Base-by-base conservation (phyloP, 2,113 vertebrate species). In the Xiphophorus couchianus region DNA sequence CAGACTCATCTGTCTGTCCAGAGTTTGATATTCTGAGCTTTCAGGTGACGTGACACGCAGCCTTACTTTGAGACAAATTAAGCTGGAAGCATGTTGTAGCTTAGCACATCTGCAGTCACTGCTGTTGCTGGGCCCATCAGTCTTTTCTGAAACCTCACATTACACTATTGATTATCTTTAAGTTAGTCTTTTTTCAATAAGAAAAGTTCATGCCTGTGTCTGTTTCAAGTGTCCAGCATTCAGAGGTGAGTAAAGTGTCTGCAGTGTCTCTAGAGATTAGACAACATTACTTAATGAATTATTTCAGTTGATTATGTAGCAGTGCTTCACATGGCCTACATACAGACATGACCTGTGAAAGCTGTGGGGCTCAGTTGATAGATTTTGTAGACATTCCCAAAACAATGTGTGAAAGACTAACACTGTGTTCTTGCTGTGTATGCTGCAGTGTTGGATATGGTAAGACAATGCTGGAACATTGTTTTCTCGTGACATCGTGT, bases 81-180 rank as follows among this genome's bases (percentile, higher is more conserved):
- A 15, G 44, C 8, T 35, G 28, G 62, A 51, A 78, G 42, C 39
- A 27, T 30, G 22, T 61, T 27, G 66, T 74, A 74, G 73, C 80
- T 66, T n/a, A 5, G 39, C 42, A 31, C 62, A 28, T 73, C 25
- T 37, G 80, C 70, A 79, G 76, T 69, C 1, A 27, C 71, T 54
- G 71, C 35, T 72, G 33, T 12, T 35, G 31, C 44, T 51, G 44
- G 14, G 48, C 48, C 48, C 48, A 22, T 25, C 14, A 35, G 64
- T 37, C 39, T 14, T 27, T 27, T 7, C 31, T 37, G 35, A 15
- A 58, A 17, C 25, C 25, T 58, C 51, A 22, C 25, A 8, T 54
- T 25, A 54, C 19, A n/a, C 25, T 25, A 7, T n/a, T 58, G 5
- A 58, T 10, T 17, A 48, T 48, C 15, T 48, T 48, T 17, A 48